Evolutionary conservation across 37 sponge, comb jelly and placozoan genomes (phyloP), one percentile per base, ranked within the genome.

Genomic region (Tethya wilhelma): DNA sequence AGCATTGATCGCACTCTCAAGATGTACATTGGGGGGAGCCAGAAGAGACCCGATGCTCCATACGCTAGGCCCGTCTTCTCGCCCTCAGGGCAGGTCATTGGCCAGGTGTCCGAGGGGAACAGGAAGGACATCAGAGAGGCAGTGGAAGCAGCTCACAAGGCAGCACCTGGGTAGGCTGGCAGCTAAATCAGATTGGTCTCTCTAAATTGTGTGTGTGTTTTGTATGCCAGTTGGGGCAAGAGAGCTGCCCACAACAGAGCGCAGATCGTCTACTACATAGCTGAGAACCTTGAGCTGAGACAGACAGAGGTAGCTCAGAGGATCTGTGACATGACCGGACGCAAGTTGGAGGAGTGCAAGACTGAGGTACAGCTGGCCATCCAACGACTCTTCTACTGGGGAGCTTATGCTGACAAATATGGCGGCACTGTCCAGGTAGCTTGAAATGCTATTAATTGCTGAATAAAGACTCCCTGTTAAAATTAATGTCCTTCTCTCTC

Each of bases 381-480:
- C 40, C 89, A 91, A 74, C 31, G 96, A n/a, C 92, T 98, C 32
- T 98, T 95, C 82, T 83, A 92, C 74, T 95, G 93, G 85, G 98
- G 97, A 22, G 98, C 96, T 26, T 96, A 96, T 82, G 96, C 96
- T 77, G 98, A 98, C 92, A 97, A 97, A 46, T 97, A 89, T 41
- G 97, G 97, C 33, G 96, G 97, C 0, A 63, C 71, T 26, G 97
- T 96, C 25, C 97, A 96, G 86, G 93, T 92, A 5, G n/a, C 9
- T 49, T 19, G 14, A 49, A 9, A 14, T 9, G 53, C 9, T 19
- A 14, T 14, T 19, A 49, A 49, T 14, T 14, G 14, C 14, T 9
- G 14, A 49, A 49, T 49, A 49, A 9, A 49, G 53, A 49, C 53
- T 25, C 28, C 64, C 28, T 8, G 28, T 26, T 62, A 7, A 12